Base-by-base conservation (phyloP, 2,113 vertebrate genomes). In the Perca fluviatilis region DNA sequence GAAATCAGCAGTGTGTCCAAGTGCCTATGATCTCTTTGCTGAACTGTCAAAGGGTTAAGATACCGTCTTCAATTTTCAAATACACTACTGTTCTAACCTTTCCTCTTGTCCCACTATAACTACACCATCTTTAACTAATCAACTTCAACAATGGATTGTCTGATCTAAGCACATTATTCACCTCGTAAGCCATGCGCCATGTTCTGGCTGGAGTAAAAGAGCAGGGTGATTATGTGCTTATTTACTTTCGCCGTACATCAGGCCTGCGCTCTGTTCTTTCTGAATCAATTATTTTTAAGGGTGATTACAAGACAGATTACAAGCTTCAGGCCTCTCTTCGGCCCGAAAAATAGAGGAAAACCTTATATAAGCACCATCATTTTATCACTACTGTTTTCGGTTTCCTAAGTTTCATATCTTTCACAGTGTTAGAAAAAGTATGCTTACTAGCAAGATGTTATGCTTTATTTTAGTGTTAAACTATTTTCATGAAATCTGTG, bases 171-270 rank as follows among this genome's bases (percentile, higher is more conserved):
- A 64, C 56, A 84, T 86, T 74, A 69, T 72, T 80, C 61, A 76
- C 21, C 70, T n/a, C 23, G 66, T 75, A 64, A 57, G 23, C 60
- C 51, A 15, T 57, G 77, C 77, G 54, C 64, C 15, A 62, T 83
- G 74, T 81, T 86, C 65, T 1, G 21, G 16, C 54, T 68, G 46
- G 33, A 67, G 79, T 43, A 58, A 63, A 65, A 83, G 73, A 67
- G 47, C 27, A 54, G n/a, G 46, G 77, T 60, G 61, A 83, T 77
- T 87, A 72, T 83, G 65, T 80, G 60, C 33, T 83, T 84, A 73
- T 82, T 87, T 87, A 80, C 62, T 66, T 66, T 62, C 4, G 5
- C 21, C 19, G 61, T 76, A 77, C 36, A 72, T 73, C 56, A 79
- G 33, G 27, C 54, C 25, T 60, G 25, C 1, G 1, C 43, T 63